Evolutionary conservation across 1,140 invertebrate genomes (phyloP).

Genomic region (Drosophila takahashii): DNA sequence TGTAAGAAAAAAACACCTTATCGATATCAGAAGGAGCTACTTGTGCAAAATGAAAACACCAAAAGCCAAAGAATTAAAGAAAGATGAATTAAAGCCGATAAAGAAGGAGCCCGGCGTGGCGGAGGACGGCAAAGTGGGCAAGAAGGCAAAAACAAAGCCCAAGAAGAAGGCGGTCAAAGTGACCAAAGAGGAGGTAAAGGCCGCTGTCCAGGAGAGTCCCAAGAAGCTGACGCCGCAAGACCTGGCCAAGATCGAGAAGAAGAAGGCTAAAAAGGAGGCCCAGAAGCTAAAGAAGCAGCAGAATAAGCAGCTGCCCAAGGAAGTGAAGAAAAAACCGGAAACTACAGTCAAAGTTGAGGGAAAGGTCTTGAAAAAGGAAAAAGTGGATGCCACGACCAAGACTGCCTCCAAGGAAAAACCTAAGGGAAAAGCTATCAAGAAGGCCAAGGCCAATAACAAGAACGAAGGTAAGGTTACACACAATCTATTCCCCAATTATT

Average conservation of each 20-base stretch:
- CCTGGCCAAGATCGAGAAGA: constrained; percentile 72
- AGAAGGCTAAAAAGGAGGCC: constrained; percentile 75
- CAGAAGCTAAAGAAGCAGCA: constrained; percentile 70
- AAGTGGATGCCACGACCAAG: neutral
- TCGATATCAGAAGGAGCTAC: neutral
- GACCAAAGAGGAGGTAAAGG: neutral
- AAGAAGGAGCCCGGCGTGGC: constrained; percentile 31
- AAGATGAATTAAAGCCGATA: constrained; percentile 54
- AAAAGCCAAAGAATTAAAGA: constrained; percentile 24
- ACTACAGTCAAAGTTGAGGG: neutral
- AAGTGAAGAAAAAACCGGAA: constrained; percentile 4
- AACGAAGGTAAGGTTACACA: neutral
- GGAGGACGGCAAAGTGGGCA: constrained; percentile 42
- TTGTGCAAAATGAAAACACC: constrained; percentile 50
- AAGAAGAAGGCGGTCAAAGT: constrained; percentile 13
- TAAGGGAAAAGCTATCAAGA: constrained; percentile 34
- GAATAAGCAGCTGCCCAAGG: constrained; percentile 17
- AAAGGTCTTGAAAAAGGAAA: constrained; percentile 13
- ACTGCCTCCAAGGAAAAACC: neutral
- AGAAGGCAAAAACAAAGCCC: constrained; percentile 48
- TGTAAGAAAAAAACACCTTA: constrained; percentile 15
- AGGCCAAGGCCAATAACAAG: constrained; percentile 27
- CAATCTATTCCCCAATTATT: neutral
- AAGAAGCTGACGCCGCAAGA: constrained; percentile 43
- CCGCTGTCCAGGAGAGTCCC: constrained; percentile 19